Evolutionary conservation across 2,888 invertebrate species (phyloP), one percentile per base, ranked within the genome.

Genomic region (Neoascia interrupta): DNA sequence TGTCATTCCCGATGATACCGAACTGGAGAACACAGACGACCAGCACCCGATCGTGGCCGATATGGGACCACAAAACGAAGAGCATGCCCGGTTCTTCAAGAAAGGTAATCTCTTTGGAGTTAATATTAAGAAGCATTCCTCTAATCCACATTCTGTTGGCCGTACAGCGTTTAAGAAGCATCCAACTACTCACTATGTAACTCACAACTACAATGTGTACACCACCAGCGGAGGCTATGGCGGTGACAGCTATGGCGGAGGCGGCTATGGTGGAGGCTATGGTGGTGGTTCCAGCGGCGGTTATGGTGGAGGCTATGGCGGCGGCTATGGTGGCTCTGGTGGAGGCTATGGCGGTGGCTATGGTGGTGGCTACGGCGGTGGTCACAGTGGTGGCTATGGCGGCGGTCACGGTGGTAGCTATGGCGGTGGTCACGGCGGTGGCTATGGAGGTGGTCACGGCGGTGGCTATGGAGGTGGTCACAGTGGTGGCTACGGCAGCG

Each of bases 61-160:
- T 23, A 73, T 79, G 73, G 79, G 51, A 13, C 79, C 79, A 19
- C 79, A 79, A 39, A 37, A 15, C 5, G 79, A 79, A 11, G 79
- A 73, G 8, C 34, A 73, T 11, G 66, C 60, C 8, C 45, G 76
- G 1, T 49, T 49, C 34, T 73, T 73, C 19, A 79, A 73, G 13
- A 86, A 86, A 86, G 87, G 87, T 86, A 87, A 87, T 83, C 84
- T 87, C 56, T 86, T 82, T 83, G 87, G 85, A 19, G 84, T 86
- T 47, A 83, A 66, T 60, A 54, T 68, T 61, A 81, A 81, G 54
- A 31, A 51, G 34, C 80, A 82, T 56, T 69, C 63, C 31, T 31
- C 61, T 69, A 54, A 70, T 58, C 13, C 63, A 5, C 66, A 61
- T 56, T 74, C 19, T 39, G 36, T 58, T 63, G 73, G 51, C 69